A percentile compares a stretch with the other conserved stretches of the same genome.
Conservation (phyloP, 1,140 invertebrate species). For the Drosophila oshimai region DNA sequence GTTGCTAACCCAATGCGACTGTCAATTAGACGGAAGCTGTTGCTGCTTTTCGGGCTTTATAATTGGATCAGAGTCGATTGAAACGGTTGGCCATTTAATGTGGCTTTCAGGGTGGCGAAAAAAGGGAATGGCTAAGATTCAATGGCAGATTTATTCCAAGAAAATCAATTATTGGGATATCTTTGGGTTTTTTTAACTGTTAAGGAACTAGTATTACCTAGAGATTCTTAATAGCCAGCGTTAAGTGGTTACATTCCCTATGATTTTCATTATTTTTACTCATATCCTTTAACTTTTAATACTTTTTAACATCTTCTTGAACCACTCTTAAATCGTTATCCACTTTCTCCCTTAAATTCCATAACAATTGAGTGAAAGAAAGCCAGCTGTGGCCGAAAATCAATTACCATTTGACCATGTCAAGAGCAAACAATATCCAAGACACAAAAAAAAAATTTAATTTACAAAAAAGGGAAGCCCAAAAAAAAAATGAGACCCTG, state of each 20-base stretch:
- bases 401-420: constrained; percentile 32
- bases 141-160: neutral
- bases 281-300: too few relatives aligned
- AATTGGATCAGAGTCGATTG: constrained; percentile 22
- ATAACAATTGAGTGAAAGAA: neutral
- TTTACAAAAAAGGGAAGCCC: constrained; percentile 26
- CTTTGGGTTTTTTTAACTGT: too few relatives aligned
- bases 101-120: neutral
- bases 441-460: constrained; percentile 47
- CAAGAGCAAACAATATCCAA: constrained; percentile 27
- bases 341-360: neutral
- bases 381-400: neutral
- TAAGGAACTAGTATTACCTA: too few relatives aligned
- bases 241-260: too few relatives aligned
- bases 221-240: too few relatives aligned
- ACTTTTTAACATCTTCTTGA: too few relatives aligned
- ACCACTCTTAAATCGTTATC: too few relatives aligned
- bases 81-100: neutral
- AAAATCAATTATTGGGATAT: too few relatives aligned
- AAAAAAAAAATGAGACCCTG: neutral
- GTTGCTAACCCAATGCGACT: constrained; percentile 57
- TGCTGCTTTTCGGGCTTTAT: constrained; percentile 26
- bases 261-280: too few relatives aligned
- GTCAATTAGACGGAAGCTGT: constrained; percentile 57
- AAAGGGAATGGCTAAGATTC: neutral